Conservation (phyloP, 2,113 vertebrate species). For the Nymphicus hollandicus region DNA sequence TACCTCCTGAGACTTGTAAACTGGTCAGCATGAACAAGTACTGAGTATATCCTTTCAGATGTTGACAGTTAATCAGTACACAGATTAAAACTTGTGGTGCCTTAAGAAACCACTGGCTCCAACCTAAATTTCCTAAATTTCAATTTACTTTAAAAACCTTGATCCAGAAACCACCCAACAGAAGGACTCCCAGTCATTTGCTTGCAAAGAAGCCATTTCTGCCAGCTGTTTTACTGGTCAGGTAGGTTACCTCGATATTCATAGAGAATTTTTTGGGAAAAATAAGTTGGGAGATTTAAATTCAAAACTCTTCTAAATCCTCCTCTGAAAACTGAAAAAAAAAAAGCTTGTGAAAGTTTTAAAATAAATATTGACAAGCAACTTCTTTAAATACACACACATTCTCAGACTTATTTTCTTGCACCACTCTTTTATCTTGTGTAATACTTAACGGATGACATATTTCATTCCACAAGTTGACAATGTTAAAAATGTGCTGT, state of each 20-base stretch:
- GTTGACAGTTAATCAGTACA: background rate
- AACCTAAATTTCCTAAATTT: background rate
- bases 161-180: background rate
- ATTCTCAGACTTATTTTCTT: background rate
- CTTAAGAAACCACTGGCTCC: background rate
- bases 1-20: background rate
- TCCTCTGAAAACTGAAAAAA: background rate
- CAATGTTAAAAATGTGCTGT: conserved; percentile 50
- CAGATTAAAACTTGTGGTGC: background rate
- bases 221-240: background rate
- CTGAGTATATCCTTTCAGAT: background rate
- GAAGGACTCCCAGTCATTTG: background rate
- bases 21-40: background rate
- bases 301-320: background rate
- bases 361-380: background rate
- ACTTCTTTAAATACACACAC: conserved; percentile 18
- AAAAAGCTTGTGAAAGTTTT: background rate
- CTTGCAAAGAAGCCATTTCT: background rate
- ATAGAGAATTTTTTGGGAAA: background rate
- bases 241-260: background rate
- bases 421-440: conserved; percentile 3
- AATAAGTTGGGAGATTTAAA: background rate
- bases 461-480: conserved; percentile 51
- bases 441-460: conserved; percentile 39
- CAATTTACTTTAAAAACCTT: background rate